A percentile compares a stretch with the other conserved stretches of the same genome.
Evolutionary conservation across 1,140 invertebrate species (phyloP).

Genomic region (Drosophila repletoides): DNA sequence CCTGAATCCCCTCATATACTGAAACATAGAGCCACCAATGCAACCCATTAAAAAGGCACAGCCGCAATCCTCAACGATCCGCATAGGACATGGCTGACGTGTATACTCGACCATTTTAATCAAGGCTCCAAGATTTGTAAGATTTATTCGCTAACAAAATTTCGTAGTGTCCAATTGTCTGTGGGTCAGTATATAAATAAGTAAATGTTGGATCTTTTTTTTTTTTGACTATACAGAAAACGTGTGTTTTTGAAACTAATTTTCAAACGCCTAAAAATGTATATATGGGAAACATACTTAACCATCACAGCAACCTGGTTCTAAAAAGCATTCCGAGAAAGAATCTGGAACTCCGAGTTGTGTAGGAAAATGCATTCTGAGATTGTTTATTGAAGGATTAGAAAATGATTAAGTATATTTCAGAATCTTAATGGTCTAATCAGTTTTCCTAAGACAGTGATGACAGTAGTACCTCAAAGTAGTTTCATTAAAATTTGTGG

Average conservation of each 20-base stretch:
- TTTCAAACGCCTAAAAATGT: no score
- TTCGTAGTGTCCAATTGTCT: conserved; percentile 5
- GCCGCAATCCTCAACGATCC: conserved; percentile 67
- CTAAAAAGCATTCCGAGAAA: no score
- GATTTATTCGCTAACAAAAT: conserved; percentile 13
- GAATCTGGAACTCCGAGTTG: no score
- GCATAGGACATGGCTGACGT: conserved; percentile 64
- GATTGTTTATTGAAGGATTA: no score
- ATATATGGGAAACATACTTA: no score
- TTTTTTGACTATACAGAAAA: conserved; percentile 20
- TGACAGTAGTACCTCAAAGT: no score
- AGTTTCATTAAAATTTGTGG: no score
- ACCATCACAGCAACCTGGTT: no score
- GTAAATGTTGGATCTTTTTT: conserved; percentile 8
- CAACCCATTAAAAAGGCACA: conserved; percentile 69
- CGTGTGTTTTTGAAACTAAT: conserved; percentile 24
- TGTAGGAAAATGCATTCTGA: no score
- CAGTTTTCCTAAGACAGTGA: no score
- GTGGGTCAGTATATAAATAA: background rate
- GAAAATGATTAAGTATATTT: background rate
- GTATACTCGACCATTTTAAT: conserved; percentile 56
- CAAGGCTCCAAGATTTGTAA: conserved; percentile 6
- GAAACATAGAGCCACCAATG: conserved; percentile 58
- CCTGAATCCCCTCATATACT: conserved; percentile 57
- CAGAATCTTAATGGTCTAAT: no score